phyloP scores from a whole-genome alignment of 2,113 vertebrate species.

The Callionymus lyra region DNA sequence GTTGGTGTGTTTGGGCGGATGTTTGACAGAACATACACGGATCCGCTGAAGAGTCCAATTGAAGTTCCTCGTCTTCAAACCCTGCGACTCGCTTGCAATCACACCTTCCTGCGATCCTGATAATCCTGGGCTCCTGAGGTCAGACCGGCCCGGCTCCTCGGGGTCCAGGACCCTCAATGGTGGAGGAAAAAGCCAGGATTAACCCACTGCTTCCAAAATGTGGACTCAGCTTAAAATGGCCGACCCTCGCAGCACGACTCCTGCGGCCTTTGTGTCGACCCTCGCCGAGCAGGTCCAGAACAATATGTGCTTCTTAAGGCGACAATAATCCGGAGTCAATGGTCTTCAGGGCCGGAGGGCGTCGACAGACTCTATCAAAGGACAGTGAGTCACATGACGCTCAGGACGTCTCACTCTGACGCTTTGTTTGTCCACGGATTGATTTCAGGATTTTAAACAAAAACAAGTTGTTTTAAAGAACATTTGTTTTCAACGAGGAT shows the following conservation, averaged over 20 bases:
- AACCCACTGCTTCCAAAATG: slow-evolving; percentile 57
- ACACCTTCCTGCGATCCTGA: slow-evolving; percentile 42
- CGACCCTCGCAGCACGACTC: slow-evolving; percentile 42
- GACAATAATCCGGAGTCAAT: slow-evolving; percentile 46
- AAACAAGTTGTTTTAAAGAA: no score
- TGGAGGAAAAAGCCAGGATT: slow-evolving; percentile 66
- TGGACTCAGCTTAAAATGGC: slow-evolving; percentile 66
- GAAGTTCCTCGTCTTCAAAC: neutral
- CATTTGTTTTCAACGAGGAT: no score
- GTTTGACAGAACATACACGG: slow-evolving; percentile 10
- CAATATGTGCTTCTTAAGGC: slow-evolving; percentile 54
- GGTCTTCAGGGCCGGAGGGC: slow-evolving; percentile 33
- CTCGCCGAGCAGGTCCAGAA: slow-evolving; percentile 39
- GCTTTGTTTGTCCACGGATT: no score
- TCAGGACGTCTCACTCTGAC: no score
- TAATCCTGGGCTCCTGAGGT: slow-evolving; percentile 69
- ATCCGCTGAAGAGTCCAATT: no score
- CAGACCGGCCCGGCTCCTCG: slow-evolving; percentile 63
- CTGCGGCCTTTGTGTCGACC: slow-evolving; percentile 41
- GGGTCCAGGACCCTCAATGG: slow-evolving; percentile 63
- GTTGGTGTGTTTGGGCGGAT: slow-evolving; percentile 25
- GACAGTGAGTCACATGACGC: slow-evolving; percentile 7
- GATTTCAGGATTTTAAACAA: no score
- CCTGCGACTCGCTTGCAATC: slow-evolving; percentile 15
- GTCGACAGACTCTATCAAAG: slow-evolving; percentile 19